phyloP scores from a whole-genome alignment of 1,140 invertebrate species.

The Ceratina japonica region DNA sequence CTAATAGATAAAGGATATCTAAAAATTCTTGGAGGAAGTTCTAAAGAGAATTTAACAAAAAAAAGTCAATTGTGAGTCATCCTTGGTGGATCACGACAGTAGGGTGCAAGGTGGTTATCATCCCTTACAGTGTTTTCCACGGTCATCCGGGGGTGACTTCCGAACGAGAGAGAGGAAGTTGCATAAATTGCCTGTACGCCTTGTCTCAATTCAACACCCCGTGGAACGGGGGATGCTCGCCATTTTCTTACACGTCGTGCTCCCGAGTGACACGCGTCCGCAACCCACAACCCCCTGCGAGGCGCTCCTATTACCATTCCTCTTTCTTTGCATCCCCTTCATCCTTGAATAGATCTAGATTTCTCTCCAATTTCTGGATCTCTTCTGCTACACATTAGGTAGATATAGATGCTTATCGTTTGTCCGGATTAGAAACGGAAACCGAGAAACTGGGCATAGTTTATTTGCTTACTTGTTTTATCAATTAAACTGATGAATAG shows the following conservation, averaged over 20 bases:
- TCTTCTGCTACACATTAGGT: slow-evolving; percentile 10
- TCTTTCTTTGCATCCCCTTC: slow-evolving; percentile 34
- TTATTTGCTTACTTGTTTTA: too few relatives aligned
- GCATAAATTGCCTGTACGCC: slow-evolving; percentile 75
- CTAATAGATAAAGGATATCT: too few relatives aligned
- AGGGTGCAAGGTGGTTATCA: slow-evolving; percentile 31
- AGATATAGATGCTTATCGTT: too few relatives aligned
- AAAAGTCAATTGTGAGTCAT: too few relatives aligned
- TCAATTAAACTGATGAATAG: too few relatives aligned
- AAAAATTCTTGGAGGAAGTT: too few relatives aligned
- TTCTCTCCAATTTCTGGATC: slow-evolving; percentile 46
- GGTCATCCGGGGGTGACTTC: slow-evolving; percentile 64
- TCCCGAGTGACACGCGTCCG: slow-evolving; percentile 65
- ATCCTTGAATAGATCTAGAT: slow-evolving; percentile 18
- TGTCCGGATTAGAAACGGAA: too few relatives aligned
- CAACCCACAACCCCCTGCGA: slow-evolving; percentile 49
- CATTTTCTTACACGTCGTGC: slow-evolving; percentile 73
- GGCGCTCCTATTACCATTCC: slow-evolving; percentile 64
- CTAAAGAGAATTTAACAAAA: too few relatives aligned
- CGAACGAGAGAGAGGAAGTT: slow-evolving; percentile 65
- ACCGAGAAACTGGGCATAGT: too few relatives aligned
- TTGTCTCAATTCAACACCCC: slow-evolving; percentile 70
- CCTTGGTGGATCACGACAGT: too few relatives aligned
- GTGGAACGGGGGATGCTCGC: slow-evolving; percentile 61
- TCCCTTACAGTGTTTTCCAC: slow-evolving; percentile 55